These are phyloP conservation scores for Parthenolecanium corni DNA, from an alignment of 2,888 invertebrate species.

Conservation along the genomic window DNA sequence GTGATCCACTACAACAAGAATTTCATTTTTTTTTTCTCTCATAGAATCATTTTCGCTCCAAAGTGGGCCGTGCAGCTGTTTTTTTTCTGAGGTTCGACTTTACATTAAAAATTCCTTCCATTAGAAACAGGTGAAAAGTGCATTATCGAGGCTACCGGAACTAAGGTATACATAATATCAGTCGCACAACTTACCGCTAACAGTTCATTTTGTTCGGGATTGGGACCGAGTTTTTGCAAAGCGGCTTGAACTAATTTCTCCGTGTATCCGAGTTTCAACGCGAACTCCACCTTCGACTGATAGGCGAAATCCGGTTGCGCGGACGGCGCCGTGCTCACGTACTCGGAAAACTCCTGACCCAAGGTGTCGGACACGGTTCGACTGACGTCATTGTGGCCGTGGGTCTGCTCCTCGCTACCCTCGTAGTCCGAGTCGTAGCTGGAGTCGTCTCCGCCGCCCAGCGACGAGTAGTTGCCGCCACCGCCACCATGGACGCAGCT, in stretches of 20 bases:
- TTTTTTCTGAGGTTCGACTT: no score
- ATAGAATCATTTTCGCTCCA: no score
- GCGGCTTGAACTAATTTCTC: constrained; percentile 74
- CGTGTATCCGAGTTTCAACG: constrained; percentile 81
- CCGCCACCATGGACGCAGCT: constrained; percentile 34
- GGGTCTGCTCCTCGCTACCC: constrained; percentile 39
- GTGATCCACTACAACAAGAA: no score
- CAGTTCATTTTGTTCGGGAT: constrained; percentile 75
- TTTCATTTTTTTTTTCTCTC: no score
- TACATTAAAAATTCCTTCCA: no score
- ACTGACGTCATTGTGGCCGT: constrained; percentile 61
- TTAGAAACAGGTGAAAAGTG: no score
- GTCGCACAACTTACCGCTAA: constrained; percentile 48
- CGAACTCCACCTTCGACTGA: constrained; percentile 69
- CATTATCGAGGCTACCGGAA: background rate
- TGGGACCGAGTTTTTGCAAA: constrained; percentile 68
- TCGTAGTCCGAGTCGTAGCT: constrained; percentile 78
- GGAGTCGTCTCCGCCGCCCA: constrained; percentile 52
- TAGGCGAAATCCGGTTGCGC: constrained; percentile 37
- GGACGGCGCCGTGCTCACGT: constrained; percentile 46
- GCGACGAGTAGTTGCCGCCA: constrained; percentile 38
- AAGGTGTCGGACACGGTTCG: constrained; percentile 74
- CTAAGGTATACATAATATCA: no score
- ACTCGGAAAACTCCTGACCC: constrained; percentile 73
- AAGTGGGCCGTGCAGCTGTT: no score